Evolutionary conservation across 2,888 invertebrate genomes (phyloP), one percentile per base, ranked within the genome.

Genomic region (Scotopteryx bipunctaria): DNA sequence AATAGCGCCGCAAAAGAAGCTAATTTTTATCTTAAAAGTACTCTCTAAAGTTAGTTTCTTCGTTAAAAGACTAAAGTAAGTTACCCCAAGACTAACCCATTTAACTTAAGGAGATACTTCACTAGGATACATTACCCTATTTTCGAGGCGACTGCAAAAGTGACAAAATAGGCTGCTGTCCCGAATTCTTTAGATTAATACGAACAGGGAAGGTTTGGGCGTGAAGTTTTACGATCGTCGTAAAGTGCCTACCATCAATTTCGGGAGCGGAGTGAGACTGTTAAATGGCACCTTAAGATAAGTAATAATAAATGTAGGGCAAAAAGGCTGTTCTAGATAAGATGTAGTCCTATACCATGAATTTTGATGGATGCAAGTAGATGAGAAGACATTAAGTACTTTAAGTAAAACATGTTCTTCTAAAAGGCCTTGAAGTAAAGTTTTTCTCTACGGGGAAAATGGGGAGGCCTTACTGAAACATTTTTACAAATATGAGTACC

Each of bases 171-270:
- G 50, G 51, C 33, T 50, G 46, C 38, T 38, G 53, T 51, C 54
- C 55, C 57, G 42, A 60, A 56, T 57, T 59, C 49, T 51, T 58
- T 57, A 65, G 63, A 66, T 66, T 67, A 66, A 64, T 57, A 63
- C 62, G 63, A 67, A 63, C 56, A 48, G 53, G 59, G 61, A 54
- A 52, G 63, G 54, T 45, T 50, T 45, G 17, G 54, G 50, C 58
- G 58, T 55, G 59, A 46, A 57, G 47, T 65, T 69, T 70, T 69
- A 69, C 59, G 65, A 63, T 43, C 43, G 29, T 52, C 55, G 61
- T 68, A 67, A 70, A 71, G 48, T 58, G 57, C 59, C 57, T 57
- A 50, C 55, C 56, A 59, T 64, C 62, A 60, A 67, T 63, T 64
- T 58, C 36, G 51, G 57, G 53, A 51, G 58, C 46, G 23, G 44